Evolutionary conservation across 2,888 invertebrate species (phyloP).

Genomic region (Lithophane ornitopus): DNA sequence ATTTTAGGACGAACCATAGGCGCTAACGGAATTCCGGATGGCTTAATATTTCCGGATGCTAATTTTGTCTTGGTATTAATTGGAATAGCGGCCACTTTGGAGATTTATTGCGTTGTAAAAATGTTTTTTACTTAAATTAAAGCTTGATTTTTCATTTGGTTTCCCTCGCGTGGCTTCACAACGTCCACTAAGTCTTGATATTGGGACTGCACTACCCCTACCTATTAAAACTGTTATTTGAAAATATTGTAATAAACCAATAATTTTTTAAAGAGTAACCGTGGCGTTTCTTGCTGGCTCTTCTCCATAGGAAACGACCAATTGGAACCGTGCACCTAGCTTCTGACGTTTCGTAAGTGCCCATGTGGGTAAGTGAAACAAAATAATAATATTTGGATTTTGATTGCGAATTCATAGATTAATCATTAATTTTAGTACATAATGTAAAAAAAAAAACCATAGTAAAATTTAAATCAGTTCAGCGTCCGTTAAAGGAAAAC

Average conservation of each 20-base stretch:
- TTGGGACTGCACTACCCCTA: background rate
- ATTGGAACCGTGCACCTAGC: no score
- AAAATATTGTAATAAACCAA: no score
- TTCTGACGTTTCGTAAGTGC: no score
- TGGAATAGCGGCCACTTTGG: slow-evolving; percentile 35
- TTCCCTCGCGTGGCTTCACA: background rate
- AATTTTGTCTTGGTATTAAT: slow-evolving; percentile 58
- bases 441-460: background rate
- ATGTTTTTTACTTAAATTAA: slow-evolving; percentile 33
- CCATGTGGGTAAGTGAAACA: no score
- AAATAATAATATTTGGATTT: no score
- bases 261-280: no score
- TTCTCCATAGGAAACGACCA: no score
- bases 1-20: slow-evolving; percentile 45
- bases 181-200: background rate
- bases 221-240: no score
- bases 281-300: no score
- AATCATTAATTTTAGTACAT: background rate
- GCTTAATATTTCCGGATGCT: slow-evolving; percentile 55
- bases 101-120: slow-evolving; percentile 51
- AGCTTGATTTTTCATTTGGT: background rate
- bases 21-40: slow-evolving; percentile 33
- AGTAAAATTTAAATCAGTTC: no score
- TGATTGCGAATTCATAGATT: background rate
- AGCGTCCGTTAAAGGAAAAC: no score